Evolutionary conservation across 2,888 invertebrate species (phyloP).

Genomic region (Eristalis pertinax): DNA sequence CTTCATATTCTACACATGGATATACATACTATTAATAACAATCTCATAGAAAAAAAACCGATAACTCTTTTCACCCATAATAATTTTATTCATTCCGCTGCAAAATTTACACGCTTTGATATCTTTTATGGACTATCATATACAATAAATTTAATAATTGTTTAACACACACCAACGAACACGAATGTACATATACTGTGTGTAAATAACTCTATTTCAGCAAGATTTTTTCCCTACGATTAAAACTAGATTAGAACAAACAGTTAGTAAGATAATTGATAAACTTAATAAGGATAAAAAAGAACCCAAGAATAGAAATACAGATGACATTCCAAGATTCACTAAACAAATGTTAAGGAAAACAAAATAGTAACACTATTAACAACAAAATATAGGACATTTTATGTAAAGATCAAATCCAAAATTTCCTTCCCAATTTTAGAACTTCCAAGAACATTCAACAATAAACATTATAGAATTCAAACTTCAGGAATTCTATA

Average conservation of each 20-base stretch:
- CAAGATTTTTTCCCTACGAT: slow-evolving; percentile 40
- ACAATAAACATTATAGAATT: slow-evolving; percentile 31
- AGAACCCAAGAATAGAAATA: slow-evolving; percentile 23
- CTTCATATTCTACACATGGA: background rate
- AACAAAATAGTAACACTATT: slow-evolving; percentile 44
- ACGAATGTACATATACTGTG: slow-evolving; percentile 37
- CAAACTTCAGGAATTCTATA: slow-evolving; percentile 25
- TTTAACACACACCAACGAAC: slow-evolving; percentile 1
- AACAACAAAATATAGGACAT: slow-evolving; percentile 34
- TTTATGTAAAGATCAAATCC: slow-evolving; percentile 5
- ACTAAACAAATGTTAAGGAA: slow-evolving; percentile 51
- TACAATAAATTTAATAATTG: slow-evolving; percentile 35
- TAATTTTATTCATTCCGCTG: slow-evolving; percentile 34
- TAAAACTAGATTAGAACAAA: slow-evolving; percentile 33
- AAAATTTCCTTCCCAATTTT: slow-evolving; percentile 5
- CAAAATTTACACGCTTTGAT: no score
- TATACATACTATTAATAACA: background rate
- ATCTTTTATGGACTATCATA: slow-evolving; percentile 19
- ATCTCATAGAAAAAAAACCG: slow-evolving; percentile 17
- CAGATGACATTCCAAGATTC: slow-evolving; percentile 56
- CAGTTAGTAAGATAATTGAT: slow-evolving; percentile 10
- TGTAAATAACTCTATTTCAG: slow-evolving; percentile 37
- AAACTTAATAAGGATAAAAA: slow-evolving; percentile 47
- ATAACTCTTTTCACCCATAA: slow-evolving; percentile 36
- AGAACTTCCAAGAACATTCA: slow-evolving; percentile 5